phyloP scores from a whole-genome alignment of 2,113 vertebrate species.

The Genyomyrus donnyi region DNA sequence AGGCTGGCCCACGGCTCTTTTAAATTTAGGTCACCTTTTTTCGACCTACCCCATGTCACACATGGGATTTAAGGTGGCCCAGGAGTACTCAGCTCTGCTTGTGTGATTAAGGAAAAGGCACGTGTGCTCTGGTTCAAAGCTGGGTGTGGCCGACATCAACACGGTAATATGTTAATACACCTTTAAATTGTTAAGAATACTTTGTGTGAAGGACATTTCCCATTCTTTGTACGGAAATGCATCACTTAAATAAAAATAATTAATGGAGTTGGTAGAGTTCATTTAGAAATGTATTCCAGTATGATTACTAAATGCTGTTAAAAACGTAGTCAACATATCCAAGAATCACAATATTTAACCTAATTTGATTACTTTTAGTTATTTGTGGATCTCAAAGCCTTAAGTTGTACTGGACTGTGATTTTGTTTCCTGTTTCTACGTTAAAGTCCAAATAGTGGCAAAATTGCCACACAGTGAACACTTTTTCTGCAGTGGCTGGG shows the following conservation, averaged over 20 bases:
- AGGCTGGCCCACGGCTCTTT: not conserved
- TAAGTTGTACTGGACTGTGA: not conserved
- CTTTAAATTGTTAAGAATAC: not conserved
- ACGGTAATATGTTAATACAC: not conserved
- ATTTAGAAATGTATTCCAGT: not conserved
- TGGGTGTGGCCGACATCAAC: not conserved
- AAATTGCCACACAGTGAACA: not conserved
- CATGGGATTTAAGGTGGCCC: constrained; percentile 2
- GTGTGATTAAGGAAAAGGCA: not conserved
- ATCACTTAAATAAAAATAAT: not conserved
- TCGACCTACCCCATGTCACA: not conserved
- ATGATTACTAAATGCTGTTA: not conserved
- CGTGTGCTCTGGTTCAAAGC: not conserved
- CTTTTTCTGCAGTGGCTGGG: not conserved
- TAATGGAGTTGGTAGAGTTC: not conserved
- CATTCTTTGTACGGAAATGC: not conserved
- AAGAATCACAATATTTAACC: not conserved
- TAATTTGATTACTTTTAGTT: not conserved
- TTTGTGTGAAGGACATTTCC: not conserved
- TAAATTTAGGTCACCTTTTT: constrained; percentile 2
- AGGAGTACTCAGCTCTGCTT: not conserved
- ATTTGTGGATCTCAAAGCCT: not conserved
- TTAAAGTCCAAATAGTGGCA: not conserved
- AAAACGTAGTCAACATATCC: not conserved
- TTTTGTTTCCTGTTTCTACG: not conserved